Evolutionary conservation across 2,888 invertebrate genomes (phyloP).

Genomic region (Altica lythri): DNA sequence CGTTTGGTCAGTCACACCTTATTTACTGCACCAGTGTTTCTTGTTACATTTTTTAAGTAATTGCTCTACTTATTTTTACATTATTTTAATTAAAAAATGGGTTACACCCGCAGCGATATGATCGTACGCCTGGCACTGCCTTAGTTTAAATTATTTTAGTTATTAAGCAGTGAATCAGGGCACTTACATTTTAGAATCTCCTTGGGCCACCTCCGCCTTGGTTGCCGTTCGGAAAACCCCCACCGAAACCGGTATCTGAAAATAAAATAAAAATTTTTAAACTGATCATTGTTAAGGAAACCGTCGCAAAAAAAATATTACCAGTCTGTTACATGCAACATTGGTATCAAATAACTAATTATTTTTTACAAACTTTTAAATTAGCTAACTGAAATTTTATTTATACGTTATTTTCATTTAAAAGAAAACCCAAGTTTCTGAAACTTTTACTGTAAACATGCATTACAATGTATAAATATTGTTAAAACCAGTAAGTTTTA

Average conservation of each 20-base stretch:
- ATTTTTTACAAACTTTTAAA: too few relatives aligned
- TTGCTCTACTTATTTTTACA: conserved; percentile 1
- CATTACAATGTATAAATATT: too few relatives aligned
- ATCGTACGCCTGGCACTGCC: conserved; percentile 40
- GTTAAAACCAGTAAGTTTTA: too few relatives aligned
- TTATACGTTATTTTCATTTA: too few relatives aligned
- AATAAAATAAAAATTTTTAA: conserved; percentile 28
- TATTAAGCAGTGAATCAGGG: conserved; percentile 37
- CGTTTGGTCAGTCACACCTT: too few relatives aligned
- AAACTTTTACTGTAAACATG: too few relatives aligned
- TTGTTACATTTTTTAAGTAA: background rate
- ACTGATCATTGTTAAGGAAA: too few relatives aligned
- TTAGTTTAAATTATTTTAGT: conserved; percentile 33
- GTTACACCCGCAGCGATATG: conserved; percentile 16
- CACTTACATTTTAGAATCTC: conserved; percentile 53
- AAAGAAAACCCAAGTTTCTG: too few relatives aligned
- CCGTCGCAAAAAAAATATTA: conserved; percentile 1
- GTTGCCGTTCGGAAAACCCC: conserved; percentile 54
- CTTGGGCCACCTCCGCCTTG: conserved; percentile 50
- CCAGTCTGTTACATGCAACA: too few relatives aligned
- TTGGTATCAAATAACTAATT: too few relatives aligned
- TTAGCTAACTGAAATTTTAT: too few relatives aligned
- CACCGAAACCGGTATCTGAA: conserved; percentile 51
- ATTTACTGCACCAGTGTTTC: too few relatives aligned
- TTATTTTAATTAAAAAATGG: background rate